A percentile compares a stretch with the other conserved stretches of the same genome.
Evolutionary conservation across 2,797 vertebrate species (phyloP).

Genomic region (Echeneis naucrates): DNA sequence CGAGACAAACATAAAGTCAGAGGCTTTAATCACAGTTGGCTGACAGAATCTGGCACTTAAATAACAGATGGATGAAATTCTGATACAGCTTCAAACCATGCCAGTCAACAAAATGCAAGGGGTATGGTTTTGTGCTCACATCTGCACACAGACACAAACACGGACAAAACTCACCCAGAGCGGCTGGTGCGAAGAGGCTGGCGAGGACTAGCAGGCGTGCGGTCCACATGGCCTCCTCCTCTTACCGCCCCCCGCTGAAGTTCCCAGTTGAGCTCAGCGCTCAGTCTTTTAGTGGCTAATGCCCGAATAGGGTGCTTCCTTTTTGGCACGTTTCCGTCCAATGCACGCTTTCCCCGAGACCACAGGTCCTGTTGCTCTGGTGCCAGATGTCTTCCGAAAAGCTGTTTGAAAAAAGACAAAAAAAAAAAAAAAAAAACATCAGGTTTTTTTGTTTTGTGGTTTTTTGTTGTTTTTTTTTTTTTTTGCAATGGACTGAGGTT

Average conservation of each 20-base stretch:
- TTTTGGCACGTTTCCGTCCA: constrained; percentile 65
- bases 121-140: constrained; percentile 18
- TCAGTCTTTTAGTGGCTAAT: constrained; percentile 60
- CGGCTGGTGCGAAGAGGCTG: constrained; percentile 88
- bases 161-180: constrained; percentile 88
- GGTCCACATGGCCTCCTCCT: constrained; percentile 93
- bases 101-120: constrained; percentile 24
- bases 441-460: too few species aligned
- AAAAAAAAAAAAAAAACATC: neutral
- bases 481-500: neutral
- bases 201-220: constrained; percentile 91
- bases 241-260: constrained; percentile 76
- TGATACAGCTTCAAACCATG: constrained; percentile 38
- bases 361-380: constrained; percentile 21
- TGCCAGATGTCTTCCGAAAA: constrained; percentile 48
- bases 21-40: constrained; percentile 41
- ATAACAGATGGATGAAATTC: constrained; percentile 35
- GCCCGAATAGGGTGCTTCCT: constrained; percentile 53
- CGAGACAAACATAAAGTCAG: constrained; percentile 42
- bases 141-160: constrained; percentile 24
- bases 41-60: constrained; percentile 49
- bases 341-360: constrained; percentile 49
- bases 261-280: constrained; percentile 70
- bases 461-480: too few species aligned
- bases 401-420: constrained; percentile 32